Conservation (phyloP, 2,113 vertebrate genomes). For the Laterallus jamaicensis region DNA sequence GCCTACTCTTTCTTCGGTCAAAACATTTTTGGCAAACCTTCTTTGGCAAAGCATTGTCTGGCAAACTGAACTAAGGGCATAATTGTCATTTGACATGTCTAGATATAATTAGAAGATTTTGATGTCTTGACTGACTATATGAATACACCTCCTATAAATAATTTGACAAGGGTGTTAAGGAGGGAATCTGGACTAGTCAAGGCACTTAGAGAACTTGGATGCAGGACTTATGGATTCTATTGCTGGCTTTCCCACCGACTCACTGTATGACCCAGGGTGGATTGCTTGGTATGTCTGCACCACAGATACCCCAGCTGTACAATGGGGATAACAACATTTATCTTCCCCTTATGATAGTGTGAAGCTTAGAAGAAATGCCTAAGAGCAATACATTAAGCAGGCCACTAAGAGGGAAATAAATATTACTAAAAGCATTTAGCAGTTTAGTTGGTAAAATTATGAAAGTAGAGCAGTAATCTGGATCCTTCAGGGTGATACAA, state of each 20-base stretch:
- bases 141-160: constrained; percentile 82
- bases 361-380: constrained; percentile 16
- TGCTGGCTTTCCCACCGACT: constrained; percentile 64
- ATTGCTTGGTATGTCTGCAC: constrained; percentile 5
- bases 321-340: constrained; percentile 26
- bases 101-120: constrained; percentile 86
- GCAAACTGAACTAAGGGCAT: constrained; percentile 72
- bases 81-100: constrained; percentile 78
- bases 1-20: constrained; percentile 79
- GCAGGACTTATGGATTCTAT: constrained; percentile 60
- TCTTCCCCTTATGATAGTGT: neutral
- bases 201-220: constrained; percentile 69
- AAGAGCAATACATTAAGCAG: neutral
- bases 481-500: neutral
- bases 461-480: neutral
- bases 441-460: neutral
- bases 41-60: constrained; percentile 78
- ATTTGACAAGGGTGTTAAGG: constrained; percentile 78
- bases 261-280: constrained; percentile 13
- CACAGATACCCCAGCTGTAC: constrained; percentile 22
- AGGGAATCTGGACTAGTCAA: constrained; percentile 70
- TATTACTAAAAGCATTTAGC: neutral
- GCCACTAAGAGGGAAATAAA: neutral
- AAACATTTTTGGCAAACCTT: constrained; percentile 75
- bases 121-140: constrained; percentile 78